Conservation (phyloP, 2,113 vertebrate species). For the Tricholaema leucomelas region DNA sequence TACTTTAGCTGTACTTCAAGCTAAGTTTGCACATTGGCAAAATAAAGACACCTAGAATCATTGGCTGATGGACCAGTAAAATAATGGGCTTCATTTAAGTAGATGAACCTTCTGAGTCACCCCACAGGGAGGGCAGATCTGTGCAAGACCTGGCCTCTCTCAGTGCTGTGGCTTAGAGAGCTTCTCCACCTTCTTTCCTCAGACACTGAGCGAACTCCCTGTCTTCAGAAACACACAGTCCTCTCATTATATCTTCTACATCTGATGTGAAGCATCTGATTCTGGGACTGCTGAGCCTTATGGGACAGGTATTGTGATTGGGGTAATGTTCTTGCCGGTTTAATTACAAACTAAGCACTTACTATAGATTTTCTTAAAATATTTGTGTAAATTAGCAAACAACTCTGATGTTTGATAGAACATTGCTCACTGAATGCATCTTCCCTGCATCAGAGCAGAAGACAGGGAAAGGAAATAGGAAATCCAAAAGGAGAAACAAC, state of each 20-base stretch:
- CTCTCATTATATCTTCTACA: background rate
- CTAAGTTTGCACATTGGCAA: conserved; percentile 1
- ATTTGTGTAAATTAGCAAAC: background rate
- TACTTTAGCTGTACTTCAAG: conserved; percentile 15
- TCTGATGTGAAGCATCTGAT: background rate
- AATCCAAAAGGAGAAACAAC: background rate
- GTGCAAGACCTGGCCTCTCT: background rate
- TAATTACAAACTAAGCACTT: background rate
- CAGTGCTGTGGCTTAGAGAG: background rate
- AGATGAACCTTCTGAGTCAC: background rate
- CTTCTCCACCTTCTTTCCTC: background rate
- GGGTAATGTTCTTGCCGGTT: background rate
- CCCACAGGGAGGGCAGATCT: background rate
- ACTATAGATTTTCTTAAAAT: background rate
- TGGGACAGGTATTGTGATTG: background rate
- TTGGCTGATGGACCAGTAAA: background rate
- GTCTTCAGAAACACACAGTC: background rate
- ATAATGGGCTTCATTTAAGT: background rate
- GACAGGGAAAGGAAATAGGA: background rate
- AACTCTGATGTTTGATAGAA: background rate
- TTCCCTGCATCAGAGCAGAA: background rate
- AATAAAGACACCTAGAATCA: background rate
- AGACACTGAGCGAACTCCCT: background rate
- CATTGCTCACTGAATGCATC: background rate
- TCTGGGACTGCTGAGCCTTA: background rate